Conservation (phyloP, 1,140 invertebrate species). For the Trichoplusia ni region DNA sequence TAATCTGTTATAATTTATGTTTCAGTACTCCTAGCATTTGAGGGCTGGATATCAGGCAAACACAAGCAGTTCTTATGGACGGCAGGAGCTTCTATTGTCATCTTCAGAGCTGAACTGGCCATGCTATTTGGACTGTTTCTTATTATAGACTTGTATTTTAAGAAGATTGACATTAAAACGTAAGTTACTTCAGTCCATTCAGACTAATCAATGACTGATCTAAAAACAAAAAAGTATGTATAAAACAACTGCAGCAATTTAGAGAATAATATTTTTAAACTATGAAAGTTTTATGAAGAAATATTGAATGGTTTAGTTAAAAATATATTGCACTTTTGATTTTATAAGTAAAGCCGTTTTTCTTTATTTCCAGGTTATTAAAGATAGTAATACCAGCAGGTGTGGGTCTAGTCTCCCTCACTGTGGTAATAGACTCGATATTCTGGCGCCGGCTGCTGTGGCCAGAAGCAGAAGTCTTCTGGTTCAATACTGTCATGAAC, state of each 20-base stretch:
- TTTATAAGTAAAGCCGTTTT: conserved; percentile 7
- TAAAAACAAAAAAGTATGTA: too few relatives aligned
- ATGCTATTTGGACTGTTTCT: conserved; percentile 94
- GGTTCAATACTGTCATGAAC: conserved; percentile 97
- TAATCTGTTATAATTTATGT: conserved; percentile 14
- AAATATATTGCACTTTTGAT: too few relatives aligned
- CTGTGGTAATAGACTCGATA: conserved; percentile 93
- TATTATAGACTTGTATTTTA: conserved; percentile 88
- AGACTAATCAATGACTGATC: too few relatives aligned
- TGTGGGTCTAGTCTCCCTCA: conserved; percentile 85
- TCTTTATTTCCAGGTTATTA: conserved; percentile 84
- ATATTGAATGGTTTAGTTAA: too few relatives aligned
- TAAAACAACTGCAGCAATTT: too few relatives aligned
- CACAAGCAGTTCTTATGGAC: conserved; percentile 90
- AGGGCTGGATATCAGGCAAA: conserved; percentile 91
- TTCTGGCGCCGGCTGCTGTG: conserved; percentile 96
- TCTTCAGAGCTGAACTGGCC: conserved; percentile 95
- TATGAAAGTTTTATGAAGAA: neutral
- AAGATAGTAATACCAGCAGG: conserved; percentile 89
- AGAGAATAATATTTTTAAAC: too few relatives aligned
- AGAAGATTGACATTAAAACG: conserved; percentile 81
- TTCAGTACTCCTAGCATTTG: conserved; percentile 93
- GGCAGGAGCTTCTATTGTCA: conserved; percentile 92
- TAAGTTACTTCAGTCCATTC: too few relatives aligned
- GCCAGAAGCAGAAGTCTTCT: conserved; percentile 99